Percentiles rank a stretch among this genome's conserved stretches.
phyloP scores from a whole-genome alignment of 1,140 invertebrate species.

The Achroia grisella region DNA sequence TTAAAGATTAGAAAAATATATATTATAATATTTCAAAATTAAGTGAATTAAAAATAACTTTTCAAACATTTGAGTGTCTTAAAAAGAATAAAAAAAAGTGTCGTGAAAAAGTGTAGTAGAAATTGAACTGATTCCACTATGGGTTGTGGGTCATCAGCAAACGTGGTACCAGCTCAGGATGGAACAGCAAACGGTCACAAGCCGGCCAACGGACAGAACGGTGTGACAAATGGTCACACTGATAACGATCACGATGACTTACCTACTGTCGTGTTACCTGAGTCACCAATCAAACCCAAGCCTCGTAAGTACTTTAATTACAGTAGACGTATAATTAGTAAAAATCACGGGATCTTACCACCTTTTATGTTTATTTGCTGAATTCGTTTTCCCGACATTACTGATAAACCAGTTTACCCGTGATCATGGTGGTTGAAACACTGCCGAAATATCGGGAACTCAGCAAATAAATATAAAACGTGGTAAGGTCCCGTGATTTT shows the following conservation, averaged over 20 bases:
- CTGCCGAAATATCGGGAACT: too few relatives aligned
- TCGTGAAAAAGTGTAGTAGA: not conserved
- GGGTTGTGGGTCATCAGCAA: slow-evolving; percentile 64
- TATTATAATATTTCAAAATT: too few relatives aligned
- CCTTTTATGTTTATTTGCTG: too few relatives aligned
- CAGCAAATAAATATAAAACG: too few relatives aligned
- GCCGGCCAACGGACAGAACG: slow-evolving; percentile 24
- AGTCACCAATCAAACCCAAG: slow-evolving; percentile 46
- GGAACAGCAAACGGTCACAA: slow-evolving; percentile 14
- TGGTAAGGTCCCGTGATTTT: too few relatives aligned
- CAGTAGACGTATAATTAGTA: not conserved
- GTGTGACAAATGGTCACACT: slow-evolving; percentile 22
- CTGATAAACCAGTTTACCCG: too few relatives aligned
- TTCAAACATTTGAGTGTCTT: too few relatives aligned
- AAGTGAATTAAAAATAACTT: too few relatives aligned
- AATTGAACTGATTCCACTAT: slow-evolving; percentile 18
- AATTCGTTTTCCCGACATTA: too few relatives aligned
- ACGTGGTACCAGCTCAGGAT: slow-evolving; percentile 36
- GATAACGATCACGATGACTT: slow-evolving; percentile 47
- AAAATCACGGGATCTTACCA: too few relatives aligned
- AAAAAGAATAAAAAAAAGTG: not conserved
- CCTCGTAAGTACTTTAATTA: slow-evolving; percentile 43
- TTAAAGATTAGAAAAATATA: too few relatives aligned
- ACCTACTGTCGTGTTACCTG: slow-evolving; percentile 54
- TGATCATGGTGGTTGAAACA: too few relatives aligned